Conservation (phyloP, 37 sponge, comb jelly and placozoan species). For the Ianthella basta region DNA sequence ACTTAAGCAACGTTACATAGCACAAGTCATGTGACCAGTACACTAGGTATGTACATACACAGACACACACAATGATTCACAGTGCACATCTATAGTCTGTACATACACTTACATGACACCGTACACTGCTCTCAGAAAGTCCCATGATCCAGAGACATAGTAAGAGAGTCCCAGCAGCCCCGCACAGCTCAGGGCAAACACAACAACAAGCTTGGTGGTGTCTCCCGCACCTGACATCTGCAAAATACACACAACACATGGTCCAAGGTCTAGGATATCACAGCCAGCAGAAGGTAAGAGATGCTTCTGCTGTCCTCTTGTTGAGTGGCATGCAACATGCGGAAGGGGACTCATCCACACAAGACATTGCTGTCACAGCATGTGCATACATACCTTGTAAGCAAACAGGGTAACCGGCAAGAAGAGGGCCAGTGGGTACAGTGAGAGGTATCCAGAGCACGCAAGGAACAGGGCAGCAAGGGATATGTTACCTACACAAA, state of each 20-base stretch:
- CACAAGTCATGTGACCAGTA: too few species aligned
- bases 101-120: slow-evolving; percentile 74
- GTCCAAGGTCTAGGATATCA: too few species aligned
- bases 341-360: too few species aligned
- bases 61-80: neutral
- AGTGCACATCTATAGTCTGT: neutral
- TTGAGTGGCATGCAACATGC: too few species aligned
- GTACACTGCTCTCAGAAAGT: slow-evolving; percentile 68
- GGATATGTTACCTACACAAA: slow-evolving; percentile 42
- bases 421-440: slow-evolving; percentile 89
- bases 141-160: slow-evolving; percentile 77
- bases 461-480: slow-evolving; percentile 74
- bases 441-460: slow-evolving; percentile 76
- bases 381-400: slow-evolving; percentile 54
- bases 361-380: too few species aligned
- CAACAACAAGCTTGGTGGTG: neutral
- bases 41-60: neutral
- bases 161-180: slow-evolving; percentile 39
- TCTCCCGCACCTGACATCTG: neutral
- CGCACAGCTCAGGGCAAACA: neutral
- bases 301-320: too few species aligned
- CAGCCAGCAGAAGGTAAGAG: too few species aligned
- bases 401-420: slow-evolving; percentile 77
- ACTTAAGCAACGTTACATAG: neutral
- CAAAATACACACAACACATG: too few species aligned